Percentiles rank a stretch among this genome's conserved stretches.
phyloP scores from a whole-genome alignment of 1,140 invertebrate species.

The Nomia melanderi region DNA sequence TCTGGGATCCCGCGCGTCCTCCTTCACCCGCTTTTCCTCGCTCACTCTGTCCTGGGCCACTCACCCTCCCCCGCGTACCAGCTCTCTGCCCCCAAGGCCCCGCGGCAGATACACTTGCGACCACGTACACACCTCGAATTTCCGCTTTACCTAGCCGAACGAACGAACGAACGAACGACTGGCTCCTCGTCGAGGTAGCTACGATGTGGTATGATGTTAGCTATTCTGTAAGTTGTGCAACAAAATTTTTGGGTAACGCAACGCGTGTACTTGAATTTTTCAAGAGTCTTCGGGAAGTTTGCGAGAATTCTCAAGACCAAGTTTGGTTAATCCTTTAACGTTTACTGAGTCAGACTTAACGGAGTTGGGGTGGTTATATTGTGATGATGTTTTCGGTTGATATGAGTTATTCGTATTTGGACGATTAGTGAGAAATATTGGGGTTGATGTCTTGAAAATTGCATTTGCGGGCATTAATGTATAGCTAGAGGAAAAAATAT shows the following conservation, averaged over 20 bases:
- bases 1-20: conserved; percentile 12
- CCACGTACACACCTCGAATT: conserved; percentile 76
- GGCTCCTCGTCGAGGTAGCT: conserved; percentile 7
- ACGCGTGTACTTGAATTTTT: neutral
- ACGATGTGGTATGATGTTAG: neutral
- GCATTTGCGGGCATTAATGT: no score
- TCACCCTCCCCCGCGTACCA: conserved; percentile 17
- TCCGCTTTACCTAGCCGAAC: conserved; percentile 71
- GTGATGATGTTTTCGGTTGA: no score
- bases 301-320: no score
- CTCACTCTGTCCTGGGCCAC: neutral
- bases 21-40: conserved; percentile 1
- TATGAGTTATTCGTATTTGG: no score
- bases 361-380: no score
- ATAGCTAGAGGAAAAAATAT: no score
- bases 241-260: neutral
- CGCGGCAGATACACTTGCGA: conserved; percentile 73
- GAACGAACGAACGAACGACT: conserved; percentile 41
- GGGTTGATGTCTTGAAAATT: no score
- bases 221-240: neutral
- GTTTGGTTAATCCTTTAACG: no score
- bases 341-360: no score
- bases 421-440: no score
- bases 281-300: no score
- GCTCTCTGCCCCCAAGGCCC: conserved; percentile 57